Percentiles rank a stretch among this genome's conserved stretches.
These are phyloP conservation scores for Triplophysa rosa DNA, from an alignment of 2,113 vertebrate genomes.

Conservation along the genomic window DNA sequence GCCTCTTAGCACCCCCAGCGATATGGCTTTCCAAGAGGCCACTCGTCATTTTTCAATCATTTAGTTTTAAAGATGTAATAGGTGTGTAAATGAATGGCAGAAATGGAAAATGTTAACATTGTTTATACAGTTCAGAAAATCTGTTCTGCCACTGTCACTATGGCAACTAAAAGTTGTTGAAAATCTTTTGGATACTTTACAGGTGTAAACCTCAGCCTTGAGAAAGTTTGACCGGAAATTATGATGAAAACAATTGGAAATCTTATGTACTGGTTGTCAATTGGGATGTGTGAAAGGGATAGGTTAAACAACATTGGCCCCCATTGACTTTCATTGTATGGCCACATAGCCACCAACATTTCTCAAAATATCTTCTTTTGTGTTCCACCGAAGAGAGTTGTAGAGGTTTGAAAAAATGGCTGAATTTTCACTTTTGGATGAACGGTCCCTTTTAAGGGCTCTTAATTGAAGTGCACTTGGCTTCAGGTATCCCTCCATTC, in stretches of 20 bases:
- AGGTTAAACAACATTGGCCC: too few relatives aligned
- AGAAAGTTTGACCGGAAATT: slow-evolving; percentile 2
- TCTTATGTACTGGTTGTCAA: background rate
- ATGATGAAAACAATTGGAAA: background rate
- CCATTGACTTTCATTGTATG: too few relatives aligned
- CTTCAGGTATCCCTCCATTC: background rate
- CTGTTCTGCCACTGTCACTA: slow-evolving; percentile 46
- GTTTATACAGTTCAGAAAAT: slow-evolving; percentile 10
- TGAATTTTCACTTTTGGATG: too few relatives aligned
- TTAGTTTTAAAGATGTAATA: slow-evolving; percentile 5
- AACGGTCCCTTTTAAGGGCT: too few relatives aligned
- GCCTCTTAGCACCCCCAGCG: background rate
- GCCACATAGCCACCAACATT: too few relatives aligned
- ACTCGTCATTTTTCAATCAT: background rate
- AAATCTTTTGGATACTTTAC: slow-evolving; percentile 41
- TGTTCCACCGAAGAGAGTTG: too few relatives aligned
- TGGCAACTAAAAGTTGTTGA: slow-evolving; percentile 52
- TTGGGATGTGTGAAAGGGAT: too few relatives aligned
- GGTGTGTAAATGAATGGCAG: background rate
- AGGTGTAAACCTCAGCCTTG: slow-evolving; percentile 4
- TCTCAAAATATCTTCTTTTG: background rate
- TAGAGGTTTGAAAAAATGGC: too few relatives aligned
- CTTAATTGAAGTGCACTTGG: slow-evolving; percentile 16
- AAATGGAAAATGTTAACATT: slow-evolving; percentile 22
- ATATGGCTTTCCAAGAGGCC: slow-evolving; percentile 1